phyloP scores from a whole-genome alignment of 2,888 invertebrate genomes.

The Zygothrica quintamaculata region DNA sequence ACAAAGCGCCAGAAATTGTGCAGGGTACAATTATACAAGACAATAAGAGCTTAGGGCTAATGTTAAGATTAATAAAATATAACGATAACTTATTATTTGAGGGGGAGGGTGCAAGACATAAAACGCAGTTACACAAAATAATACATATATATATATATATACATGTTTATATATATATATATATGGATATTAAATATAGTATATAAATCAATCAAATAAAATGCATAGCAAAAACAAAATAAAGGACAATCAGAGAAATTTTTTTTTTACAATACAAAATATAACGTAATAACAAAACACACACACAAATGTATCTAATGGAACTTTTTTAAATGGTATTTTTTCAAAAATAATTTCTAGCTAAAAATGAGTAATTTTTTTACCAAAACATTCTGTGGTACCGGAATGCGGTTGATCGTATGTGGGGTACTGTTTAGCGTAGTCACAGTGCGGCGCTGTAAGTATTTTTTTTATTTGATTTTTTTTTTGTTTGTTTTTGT shows the following conservation, averaged over 20 bases:
- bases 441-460: constrained; percentile 85
- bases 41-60: constrained; percentile 39
- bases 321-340: constrained; percentile 33
- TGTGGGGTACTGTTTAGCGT: constrained; percentile 85
- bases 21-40: constrained; percentile 37
- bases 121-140: constrained; percentile 26
- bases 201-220: constrained; percentile 8
- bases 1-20: constrained; percentile 54
- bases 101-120: constrained; percentile 45
- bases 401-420: constrained; percentile 85
- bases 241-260: too few species aligned
- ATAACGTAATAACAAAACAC: constrained; percentile 55
- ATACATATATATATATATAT: constrained; percentile 1
- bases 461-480: constrained; percentile 74
- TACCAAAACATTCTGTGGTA: constrained; percentile 85
- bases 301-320: constrained; percentile 18
- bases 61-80: constrained; percentile 14
- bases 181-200: not conserved
- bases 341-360: constrained; percentile 39
- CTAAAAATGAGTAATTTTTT: constrained; percentile 79
- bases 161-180: not conserved
- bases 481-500: constrained; percentile 46
- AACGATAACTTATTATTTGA: constrained; percentile 31
- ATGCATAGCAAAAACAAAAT: constrained; percentile 21
- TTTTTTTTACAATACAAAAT: constrained; percentile 43